Evolutionary conservation across 2,113 vertebrate genomes (phyloP).

Genomic region (Junco hyemalis): DNA sequence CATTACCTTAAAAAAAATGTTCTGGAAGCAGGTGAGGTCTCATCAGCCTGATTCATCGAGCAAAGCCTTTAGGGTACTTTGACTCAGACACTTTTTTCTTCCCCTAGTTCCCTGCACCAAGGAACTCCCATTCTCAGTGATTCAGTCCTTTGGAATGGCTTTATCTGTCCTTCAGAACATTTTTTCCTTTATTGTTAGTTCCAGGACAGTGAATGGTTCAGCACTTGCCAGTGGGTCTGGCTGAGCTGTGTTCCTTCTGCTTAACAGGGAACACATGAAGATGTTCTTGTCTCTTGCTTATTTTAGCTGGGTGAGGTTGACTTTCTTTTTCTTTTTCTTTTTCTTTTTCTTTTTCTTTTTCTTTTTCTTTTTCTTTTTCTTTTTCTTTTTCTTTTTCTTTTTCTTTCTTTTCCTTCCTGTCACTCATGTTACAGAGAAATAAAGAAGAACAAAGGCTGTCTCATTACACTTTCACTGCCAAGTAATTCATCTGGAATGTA

Average conservation of each 20-base stretch:
- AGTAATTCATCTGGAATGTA: not conserved
- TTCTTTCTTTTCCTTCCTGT: rapidly evolving
- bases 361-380: too few species aligned
- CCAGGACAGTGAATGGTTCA: not conserved
- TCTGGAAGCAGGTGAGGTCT: not conserved
- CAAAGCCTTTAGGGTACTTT: not conserved
- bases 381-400: too few species aligned
- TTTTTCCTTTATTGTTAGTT: not conserved
- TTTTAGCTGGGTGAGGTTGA: not conserved
- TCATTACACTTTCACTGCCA: not conserved
- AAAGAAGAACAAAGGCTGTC: not conserved
- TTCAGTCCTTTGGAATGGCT: not conserved
- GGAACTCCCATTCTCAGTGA: not conserved
- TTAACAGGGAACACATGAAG: not conserved
- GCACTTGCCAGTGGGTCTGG: not conserved
- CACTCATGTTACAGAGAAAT: not conserved
- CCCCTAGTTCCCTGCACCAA: not conserved
- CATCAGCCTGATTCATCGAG: not conserved
- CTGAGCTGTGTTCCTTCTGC: not conserved
- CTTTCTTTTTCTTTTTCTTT: too few species aligned
- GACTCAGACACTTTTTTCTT: not conserved
- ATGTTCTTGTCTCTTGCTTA: not conserved
- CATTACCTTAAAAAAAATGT: not conserved
- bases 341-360: too few species aligned
- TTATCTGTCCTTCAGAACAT: not conserved